Evolutionary conservation across 2,797 vertebrate genomes (phyloP).

Genomic region (Falco columbarius): DNA sequence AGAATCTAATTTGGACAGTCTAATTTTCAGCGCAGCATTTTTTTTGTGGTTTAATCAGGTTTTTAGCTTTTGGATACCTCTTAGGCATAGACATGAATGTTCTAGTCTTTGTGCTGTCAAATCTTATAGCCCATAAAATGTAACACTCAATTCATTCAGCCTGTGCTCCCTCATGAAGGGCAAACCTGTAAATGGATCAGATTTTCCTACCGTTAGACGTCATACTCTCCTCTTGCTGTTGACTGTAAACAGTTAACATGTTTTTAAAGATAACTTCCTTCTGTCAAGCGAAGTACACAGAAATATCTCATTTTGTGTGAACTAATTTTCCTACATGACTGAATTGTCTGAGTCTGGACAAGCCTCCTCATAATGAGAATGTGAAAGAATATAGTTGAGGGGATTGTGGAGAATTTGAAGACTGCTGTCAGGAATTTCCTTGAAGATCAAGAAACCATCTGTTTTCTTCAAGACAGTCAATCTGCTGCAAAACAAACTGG

Average conservation of each 20-base stretch:
- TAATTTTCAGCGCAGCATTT: slow-evolving; percentile 23
- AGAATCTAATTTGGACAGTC: slow-evolving; percentile 53
- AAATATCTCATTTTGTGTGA: background rate
- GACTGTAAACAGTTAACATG: background rate
- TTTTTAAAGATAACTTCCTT: slow-evolving; percentile 13
- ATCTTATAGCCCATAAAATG: background rate
- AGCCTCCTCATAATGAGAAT: background rate
- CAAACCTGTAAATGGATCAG: background rate
- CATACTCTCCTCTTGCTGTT: background rate
- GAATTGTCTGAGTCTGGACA: slow-evolving; percentile 2
- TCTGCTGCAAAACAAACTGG: background rate
- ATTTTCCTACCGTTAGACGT: background rate
- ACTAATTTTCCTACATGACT: slow-evolving; percentile 4
- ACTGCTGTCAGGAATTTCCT: background rate
- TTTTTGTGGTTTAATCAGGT: slow-evolving; percentile 63
- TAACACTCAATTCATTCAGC: background rate
- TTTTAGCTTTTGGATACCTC: slow-evolving; percentile 40
- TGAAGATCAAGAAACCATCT: slow-evolving; percentile 22
- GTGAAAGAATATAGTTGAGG: background rate
- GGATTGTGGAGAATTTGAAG: background rate
- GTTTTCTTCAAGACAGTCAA: background rate
- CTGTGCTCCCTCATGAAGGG: background rate
- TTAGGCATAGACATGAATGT: slow-evolving; percentile 32
- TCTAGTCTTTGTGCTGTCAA: slow-evolving; percentile 41
- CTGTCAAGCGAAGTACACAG: background rate